phyloP scores from a whole-genome alignment of 30 jellyfish, hydroid and myxozoan species.

The Aurelia aurita region DNA sequence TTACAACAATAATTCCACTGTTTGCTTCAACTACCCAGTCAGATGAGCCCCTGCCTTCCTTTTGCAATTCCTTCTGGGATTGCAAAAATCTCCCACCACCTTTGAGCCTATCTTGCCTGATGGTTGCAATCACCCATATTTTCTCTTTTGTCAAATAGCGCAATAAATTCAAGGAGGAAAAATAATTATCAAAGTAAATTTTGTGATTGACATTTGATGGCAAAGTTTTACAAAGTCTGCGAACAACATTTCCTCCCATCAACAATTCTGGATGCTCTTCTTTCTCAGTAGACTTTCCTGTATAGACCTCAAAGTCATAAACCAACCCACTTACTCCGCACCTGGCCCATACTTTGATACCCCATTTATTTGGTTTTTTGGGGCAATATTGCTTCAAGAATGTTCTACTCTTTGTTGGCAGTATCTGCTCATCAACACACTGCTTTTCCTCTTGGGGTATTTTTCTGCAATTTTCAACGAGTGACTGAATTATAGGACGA shows the following conservation, averaged over 20 bases:
- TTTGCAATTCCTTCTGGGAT: constrained; percentile 24
- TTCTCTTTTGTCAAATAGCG: too few species aligned
- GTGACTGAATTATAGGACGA: constrained; percentile 1
- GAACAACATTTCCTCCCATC: constrained; percentile 24
- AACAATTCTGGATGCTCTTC: constrained; percentile 6
- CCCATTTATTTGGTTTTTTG: constrained; percentile 17
- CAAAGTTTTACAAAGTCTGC: too few species aligned
- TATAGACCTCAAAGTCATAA: constrained; percentile 7
- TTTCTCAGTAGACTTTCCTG: constrained; percentile 12
- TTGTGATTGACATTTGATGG: constrained; percentile 32
- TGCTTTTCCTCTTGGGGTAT: constrained; percentile 15
- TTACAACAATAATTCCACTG: constrained; percentile 12
- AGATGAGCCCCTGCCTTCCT: constrained; percentile 30
- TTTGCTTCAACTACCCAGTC: constrained; percentile 30
- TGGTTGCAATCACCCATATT: too few species aligned
- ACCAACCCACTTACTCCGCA: constrained; percentile 29
- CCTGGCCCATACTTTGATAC: constrained; percentile 32
- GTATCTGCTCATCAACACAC: constrained; percentile 17
- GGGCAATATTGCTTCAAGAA: constrained; percentile 17
- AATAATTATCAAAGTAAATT: constrained; percentile 10
- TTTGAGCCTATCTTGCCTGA: constrained; percentile 25
- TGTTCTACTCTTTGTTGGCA: constrained; percentile 6
- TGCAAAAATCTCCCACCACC: not conserved
- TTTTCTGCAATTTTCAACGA: constrained; percentile 12
- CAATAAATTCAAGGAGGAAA: too few species aligned